These are phyloP conservation scores for Zaprionus nigranus DNA, from an alignment of 1,140 invertebrate genomes.

Conservation along the genomic window DNA sequence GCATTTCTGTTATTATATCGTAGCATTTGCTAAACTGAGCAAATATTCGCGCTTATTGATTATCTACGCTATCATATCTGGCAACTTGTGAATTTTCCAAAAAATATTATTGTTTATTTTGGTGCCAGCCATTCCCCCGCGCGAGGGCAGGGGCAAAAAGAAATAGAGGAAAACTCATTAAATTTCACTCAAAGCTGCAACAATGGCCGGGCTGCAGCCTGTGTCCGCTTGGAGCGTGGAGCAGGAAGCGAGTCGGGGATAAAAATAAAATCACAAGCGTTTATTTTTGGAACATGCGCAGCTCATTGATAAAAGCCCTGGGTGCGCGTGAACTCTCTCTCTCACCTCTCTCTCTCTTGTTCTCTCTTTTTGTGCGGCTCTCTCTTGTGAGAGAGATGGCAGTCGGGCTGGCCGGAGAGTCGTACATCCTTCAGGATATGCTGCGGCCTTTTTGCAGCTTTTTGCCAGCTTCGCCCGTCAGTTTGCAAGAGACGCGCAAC, in stretches of 20 bases:
- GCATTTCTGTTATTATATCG: constrained; percentile 16
- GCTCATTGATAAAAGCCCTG: constrained; percentile 66
- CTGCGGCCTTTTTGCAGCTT: constrained; percentile 67
- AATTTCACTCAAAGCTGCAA: constrained; percentile 28
- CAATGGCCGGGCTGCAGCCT: constrained; percentile 19
- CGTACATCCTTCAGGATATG: constrained; percentile 72
- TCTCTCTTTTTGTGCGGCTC: background rate
- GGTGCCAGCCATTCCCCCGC: background rate
- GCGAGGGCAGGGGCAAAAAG: background rate
- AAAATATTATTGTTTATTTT: constrained; percentile 22
- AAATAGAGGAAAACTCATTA: constrained; percentile 19
- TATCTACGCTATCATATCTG: constrained; percentile 7
- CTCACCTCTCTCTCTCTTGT: background rate
- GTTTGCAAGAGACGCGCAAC: constrained; percentile 72
- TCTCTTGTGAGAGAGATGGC: constrained; percentile 16
- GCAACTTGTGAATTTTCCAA: background rate
- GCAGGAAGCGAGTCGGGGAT: constrained; percentile 19
- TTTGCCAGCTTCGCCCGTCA: constrained; percentile 61
- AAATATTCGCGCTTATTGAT: constrained; percentile 9
- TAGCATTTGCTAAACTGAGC: constrained; percentile 1
- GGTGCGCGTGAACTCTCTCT: constrained; percentile 25
- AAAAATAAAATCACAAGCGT: constrained; percentile 66
- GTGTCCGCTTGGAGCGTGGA: background rate
- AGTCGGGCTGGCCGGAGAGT: constrained; percentile 37
- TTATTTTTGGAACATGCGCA: constrained; percentile 77